Evolutionary conservation across 2,888 invertebrate species (phyloP), one percentile per base, ranked within the genome.

Genomic region (Drosophila sordidula): DNA sequence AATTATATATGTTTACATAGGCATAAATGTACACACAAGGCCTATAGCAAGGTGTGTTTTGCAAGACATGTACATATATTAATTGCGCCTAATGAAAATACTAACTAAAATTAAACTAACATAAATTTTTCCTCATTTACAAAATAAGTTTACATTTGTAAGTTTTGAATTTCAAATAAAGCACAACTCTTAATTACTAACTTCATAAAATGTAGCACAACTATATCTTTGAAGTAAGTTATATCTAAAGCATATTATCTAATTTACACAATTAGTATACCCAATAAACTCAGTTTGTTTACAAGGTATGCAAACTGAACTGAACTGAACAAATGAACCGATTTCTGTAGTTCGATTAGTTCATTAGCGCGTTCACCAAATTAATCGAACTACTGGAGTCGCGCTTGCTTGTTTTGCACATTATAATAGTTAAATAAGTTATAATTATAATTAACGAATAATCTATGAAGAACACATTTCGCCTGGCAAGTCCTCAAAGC

Each of bases 31-130:
- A 41, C 8, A 14, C 26, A 51, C 34, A 38, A 22, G 18, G 47
- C 55, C 55, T 56, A 42, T 42, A 46, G 46, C 57, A 78, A 80
- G 85, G 87, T 84, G 87, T 78, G 87, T 72, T 70, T 70, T 32
- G 61, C 54, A 46, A 69, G 69, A 54, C 55, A 51, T 64, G 75
- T 57, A 61, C 22, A 22, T 29, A 47, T 49, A 12, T 29, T 32
- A 39, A 44, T 44, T 34, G 38, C 36, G 14, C 42, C 16, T 36
- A 38, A 57, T 41, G 38, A 32, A 47, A 22, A 49, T 26, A 49
- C 18, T 49, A 6, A n/a, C 36, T 26, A 55, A 14, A 45, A 55
- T 41, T 12, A 34, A 34, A 11, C 11, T 34, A 8, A 29, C 8
- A 8, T 29, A 8, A 29, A 6, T 8, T 29, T 3, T 3, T 1